Percentiles rank a stretch among this genome's conserved stretches.
Evolutionary conservation across 2,888 invertebrate species (phyloP).

Genomic region (Clusia tigrina): DNA sequence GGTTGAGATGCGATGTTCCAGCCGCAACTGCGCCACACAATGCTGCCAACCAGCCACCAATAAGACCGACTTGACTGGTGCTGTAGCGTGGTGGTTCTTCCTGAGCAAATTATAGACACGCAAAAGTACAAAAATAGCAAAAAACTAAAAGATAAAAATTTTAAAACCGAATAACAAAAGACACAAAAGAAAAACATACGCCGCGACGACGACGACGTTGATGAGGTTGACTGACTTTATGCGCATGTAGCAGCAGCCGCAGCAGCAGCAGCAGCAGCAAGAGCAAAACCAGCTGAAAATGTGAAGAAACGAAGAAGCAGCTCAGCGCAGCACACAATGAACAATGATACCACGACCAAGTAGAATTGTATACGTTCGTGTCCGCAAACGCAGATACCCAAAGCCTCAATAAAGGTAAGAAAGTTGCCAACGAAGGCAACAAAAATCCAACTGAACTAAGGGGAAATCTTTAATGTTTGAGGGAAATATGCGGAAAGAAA

Average conservation of each 20-base stretch:
- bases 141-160: constrained; percentile 12
- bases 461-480: constrained; percentile 10
- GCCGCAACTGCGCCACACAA: constrained; percentile 14
- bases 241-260: constrained; percentile 6
- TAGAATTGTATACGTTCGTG: background rate
- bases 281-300: too few species aligned
- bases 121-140: constrained; percentile 15
- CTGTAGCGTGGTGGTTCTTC: background rate
- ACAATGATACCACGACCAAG: too few species aligned
- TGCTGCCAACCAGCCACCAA: background rate
- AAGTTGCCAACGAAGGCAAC: constrained; percentile 15
- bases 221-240: constrained; percentile 34
- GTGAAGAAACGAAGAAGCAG: too few species aligned
- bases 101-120: constrained; percentile 30
- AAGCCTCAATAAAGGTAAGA: constrained; percentile 6
- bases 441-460: constrained; percentile 15
- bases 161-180: constrained; percentile 1
- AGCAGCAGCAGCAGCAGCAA: background rate
- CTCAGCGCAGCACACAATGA: too few species aligned
- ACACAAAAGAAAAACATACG: constrained; percentile 2
- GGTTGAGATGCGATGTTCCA: background rate
- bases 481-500: constrained; percentile 3
- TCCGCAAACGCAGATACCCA: constrained; percentile 8
- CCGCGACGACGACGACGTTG: constrained; percentile 17
- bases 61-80: constrained; percentile 14